phyloP scores from a whole-genome alignment of 2,797 vertebrate species.

The Balearica regulorum region DNA sequence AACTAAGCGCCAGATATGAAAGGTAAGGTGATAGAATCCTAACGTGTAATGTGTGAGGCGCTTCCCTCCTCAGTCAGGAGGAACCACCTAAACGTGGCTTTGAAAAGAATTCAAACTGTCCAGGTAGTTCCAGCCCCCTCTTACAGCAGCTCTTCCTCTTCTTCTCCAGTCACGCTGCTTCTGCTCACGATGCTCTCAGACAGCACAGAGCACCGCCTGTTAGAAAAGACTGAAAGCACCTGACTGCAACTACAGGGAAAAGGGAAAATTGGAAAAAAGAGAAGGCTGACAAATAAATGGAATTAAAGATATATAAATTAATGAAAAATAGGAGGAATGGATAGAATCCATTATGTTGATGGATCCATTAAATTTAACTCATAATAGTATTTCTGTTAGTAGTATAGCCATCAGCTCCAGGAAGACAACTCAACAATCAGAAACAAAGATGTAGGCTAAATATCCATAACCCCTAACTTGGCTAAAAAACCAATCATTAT shows the following conservation, averaged over 20 bases:
- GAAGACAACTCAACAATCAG: neutral
- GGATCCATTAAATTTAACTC: neutral
- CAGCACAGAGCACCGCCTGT: neutral
- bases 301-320: neutral
- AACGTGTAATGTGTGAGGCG: rapidly evolving
- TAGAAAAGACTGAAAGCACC: neutral
- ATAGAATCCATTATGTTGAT: neutral
- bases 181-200: neutral
- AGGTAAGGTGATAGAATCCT: neutral
- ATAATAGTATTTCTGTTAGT: neutral
- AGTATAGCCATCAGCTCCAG: neutral
- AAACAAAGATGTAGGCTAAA: neutral
- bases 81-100: neutral
- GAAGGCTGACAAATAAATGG: neutral
- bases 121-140: neutral
- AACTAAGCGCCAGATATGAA: neutral
- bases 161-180: neutral
- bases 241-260: neutral
- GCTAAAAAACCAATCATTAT: neutral
- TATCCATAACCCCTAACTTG: neutral
- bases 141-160: neutral
- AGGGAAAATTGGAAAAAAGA: neutral
- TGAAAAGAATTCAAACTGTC: neutral
- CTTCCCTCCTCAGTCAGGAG: neutral
- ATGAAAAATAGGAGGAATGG: neutral